Conservation (phyloP, 2,797 vertebrate genomes). For the Sebastes vulpes region DNA sequence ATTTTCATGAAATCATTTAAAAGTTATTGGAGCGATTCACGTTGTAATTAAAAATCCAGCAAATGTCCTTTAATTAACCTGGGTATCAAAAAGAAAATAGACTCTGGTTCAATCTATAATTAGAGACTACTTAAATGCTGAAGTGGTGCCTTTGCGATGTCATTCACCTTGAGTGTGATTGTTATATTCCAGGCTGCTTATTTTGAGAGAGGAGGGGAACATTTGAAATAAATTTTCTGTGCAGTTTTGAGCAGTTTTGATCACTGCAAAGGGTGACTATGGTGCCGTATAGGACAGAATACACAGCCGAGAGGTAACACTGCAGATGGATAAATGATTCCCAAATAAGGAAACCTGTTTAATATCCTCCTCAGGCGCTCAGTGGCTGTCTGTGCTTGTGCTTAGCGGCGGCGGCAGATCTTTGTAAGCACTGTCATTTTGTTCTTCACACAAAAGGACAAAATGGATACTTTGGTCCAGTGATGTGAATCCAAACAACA, state of each 20-base stretch:
- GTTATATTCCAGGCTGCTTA: slow-evolving; percentile 18
- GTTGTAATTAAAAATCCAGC: slow-evolving; percentile 67
- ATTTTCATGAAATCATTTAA: slow-evolving; percentile 51
- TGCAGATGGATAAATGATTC: slow-evolving; percentile 70
- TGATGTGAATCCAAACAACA: slow-evolving; percentile 46
- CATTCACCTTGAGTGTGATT: slow-evolving; percentile 45
- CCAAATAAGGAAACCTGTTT: slow-evolving; percentile 61
- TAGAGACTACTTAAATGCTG: slow-evolving; percentile 58
- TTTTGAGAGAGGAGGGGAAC: slow-evolving; percentile 12
- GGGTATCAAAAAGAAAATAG: slow-evolving; percentile 62
- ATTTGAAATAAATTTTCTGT: slow-evolving; percentile 35
- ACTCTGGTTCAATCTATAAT: slow-evolving; percentile 53
- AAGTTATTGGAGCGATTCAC: slow-evolving; percentile 45
- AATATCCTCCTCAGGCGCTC: slow-evolving; percentile 63
- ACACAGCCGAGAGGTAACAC: slow-evolving; percentile 30
- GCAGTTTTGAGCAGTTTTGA: slow-evolving; percentile 34
- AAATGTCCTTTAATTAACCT: slow-evolving; percentile 68
- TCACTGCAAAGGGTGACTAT: slow-evolving; percentile 28
- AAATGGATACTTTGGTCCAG: slow-evolving; percentile 52
- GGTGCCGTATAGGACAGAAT: slow-evolving; percentile 22
- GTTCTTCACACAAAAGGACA: slow-evolving; percentile 48
- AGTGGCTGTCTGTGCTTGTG: slow-evolving; percentile 38
- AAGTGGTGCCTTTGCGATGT: slow-evolving; percentile 54
- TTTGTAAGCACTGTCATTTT: slow-evolving; percentile 50
- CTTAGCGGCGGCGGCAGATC: slow-evolving; percentile 41